Conservation (phyloP, 1,140 invertebrate species). For the Riptortus pedestris region DNA sequence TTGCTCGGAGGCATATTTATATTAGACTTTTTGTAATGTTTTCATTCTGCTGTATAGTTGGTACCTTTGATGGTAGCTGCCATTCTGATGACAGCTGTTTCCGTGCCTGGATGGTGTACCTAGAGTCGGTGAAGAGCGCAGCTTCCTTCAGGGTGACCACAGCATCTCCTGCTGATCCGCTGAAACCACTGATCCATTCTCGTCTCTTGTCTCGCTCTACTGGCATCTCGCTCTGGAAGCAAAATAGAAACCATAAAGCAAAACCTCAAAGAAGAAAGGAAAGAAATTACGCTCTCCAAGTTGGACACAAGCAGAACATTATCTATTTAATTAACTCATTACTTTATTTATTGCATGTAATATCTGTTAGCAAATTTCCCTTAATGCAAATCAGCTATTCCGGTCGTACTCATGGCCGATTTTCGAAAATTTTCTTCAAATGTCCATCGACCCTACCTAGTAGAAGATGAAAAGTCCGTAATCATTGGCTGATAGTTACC, state of each 20-base stretch:
- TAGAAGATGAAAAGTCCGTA: background rate
- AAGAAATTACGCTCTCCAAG: background rate
- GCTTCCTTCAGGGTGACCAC: constrained; percentile 73
- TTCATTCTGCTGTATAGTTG: no score
- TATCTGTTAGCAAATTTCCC: no score
- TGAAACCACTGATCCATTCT: constrained; percentile 74
- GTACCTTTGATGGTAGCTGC: constrained; percentile 42
- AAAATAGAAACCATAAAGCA: no score
- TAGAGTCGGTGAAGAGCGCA: constrained; percentile 89
- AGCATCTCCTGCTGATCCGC: constrained; percentile 76
- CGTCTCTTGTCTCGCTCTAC: background rate
- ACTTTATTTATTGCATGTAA: no score
- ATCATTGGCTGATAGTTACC: background rate
- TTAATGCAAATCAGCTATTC: no score
- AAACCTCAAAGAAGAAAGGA: no score
- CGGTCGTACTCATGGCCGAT: no score
- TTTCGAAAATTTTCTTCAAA: no score
- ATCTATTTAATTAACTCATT: no score
- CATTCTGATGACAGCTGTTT: constrained; percentile 67
- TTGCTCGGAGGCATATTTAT: no score
- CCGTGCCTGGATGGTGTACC: constrained; percentile 72
- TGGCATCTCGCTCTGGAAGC: background rate
- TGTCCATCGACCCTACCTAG: no score
- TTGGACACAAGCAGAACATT: background rate
- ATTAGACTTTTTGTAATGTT: no score